phyloP scores from a whole-genome alignment of 2,888 invertebrate species.

The Zele albiditarsus region DNA sequence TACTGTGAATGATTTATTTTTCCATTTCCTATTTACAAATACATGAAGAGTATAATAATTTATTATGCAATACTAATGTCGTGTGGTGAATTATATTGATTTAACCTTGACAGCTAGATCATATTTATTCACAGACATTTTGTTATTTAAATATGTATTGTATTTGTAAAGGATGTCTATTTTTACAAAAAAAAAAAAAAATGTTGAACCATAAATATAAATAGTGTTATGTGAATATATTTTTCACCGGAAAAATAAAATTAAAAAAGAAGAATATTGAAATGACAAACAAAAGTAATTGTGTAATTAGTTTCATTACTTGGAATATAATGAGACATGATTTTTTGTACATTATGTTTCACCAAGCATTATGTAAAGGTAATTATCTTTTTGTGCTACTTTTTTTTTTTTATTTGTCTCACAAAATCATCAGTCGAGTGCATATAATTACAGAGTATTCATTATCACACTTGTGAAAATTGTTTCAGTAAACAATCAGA shows the following conservation, averaged over 20 bases:
- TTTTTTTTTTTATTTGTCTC: conserved; percentile 1
- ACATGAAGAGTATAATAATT: conserved; percentile 15
- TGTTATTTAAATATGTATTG: background rate
- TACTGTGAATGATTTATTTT: background rate
- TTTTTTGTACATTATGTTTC: background rate
- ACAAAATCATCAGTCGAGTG: background rate
- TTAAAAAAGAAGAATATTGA: background rate
- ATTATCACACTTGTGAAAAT: background rate
- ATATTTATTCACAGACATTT: background rate
- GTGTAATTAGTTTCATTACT: background rate
- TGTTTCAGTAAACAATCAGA: background rate
- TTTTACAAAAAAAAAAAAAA: too few species aligned
- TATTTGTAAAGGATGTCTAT: background rate
- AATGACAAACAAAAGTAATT: background rate
- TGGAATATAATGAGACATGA: background rate
- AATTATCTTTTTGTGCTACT: background rate
- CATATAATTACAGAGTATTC: background rate
- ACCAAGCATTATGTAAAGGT: background rate
- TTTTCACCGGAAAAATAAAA: conserved; percentile 9
- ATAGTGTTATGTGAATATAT: background rate
- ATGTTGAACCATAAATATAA: background rate
- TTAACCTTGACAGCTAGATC: background rate
- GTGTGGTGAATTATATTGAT: background rate
- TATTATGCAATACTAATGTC: background rate
- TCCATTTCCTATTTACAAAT: background rate